phyloP scores from a whole-genome alignment of 2,797 vertebrate genomes.

The Danio choprae region DNA sequence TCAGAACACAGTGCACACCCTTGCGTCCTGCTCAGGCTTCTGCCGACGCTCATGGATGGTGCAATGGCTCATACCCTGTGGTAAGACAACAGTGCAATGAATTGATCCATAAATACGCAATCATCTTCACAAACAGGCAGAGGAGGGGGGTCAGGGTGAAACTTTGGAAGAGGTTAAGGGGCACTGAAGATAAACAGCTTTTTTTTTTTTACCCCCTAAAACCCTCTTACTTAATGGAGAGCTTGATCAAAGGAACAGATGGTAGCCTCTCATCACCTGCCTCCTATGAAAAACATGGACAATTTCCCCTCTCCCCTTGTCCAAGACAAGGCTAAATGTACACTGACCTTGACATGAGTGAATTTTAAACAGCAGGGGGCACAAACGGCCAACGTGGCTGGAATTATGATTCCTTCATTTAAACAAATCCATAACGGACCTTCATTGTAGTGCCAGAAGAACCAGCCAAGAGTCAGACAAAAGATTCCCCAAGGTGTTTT shows the following conservation, averaged over 20 bases:
- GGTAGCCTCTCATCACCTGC: constrained; percentile 62
- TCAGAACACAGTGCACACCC: constrained; percentile 46
- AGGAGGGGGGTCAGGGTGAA: constrained; percentile 42
- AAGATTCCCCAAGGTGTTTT: neutral
- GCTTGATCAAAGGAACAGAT: constrained; percentile 77
- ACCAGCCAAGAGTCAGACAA: constrained; percentile 26
- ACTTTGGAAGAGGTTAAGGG: constrained; percentile 50
- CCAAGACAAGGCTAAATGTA: constrained; percentile 43
- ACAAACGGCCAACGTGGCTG: constrained; percentile 31
- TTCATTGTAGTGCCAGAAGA: constrained; percentile 14
- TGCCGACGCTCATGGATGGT: constrained; percentile 55
- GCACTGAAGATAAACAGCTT: constrained; percentile 56
- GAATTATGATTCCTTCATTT: constrained; percentile 51
- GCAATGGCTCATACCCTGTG: constrained; percentile 76
- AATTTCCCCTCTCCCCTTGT: constrained; percentile 15
- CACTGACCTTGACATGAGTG: constrained; percentile 56
- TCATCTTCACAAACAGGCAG: constrained; percentile 45
- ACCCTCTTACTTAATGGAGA: constrained; percentile 70
- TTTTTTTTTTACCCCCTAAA: constrained; percentile 34
- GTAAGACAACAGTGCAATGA: constrained; percentile 69
- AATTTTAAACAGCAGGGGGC: constrained; percentile 51
- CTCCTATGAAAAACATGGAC: constrained; percentile 41
- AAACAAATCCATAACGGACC: constrained; percentile 16
- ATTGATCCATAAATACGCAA: constrained; percentile 36
- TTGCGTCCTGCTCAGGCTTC: constrained; percentile 56